Percentiles rank a stretch among this genome's conserved stretches.
Evolutionary conservation across 1,140 invertebrate species (phyloP).

Genomic region (Meloidogyne floridensis): DNA sequence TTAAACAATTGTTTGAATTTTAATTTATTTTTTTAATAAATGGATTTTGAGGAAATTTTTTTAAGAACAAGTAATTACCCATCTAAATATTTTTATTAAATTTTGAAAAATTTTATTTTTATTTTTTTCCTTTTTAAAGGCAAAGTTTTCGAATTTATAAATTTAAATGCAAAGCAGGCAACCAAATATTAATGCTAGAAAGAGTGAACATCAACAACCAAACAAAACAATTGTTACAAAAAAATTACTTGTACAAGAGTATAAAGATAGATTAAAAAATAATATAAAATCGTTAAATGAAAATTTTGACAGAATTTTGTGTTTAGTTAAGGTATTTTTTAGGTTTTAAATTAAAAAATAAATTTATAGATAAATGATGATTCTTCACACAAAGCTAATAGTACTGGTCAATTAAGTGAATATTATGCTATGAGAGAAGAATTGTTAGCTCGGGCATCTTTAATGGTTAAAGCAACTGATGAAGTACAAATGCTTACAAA

Average conservation of each 20-base stretch:
- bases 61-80: not conserved
- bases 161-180: not conserved
- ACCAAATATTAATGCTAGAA: not conserved
- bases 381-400: conserved; percentile 30
- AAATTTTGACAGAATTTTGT: conserved; percentile 37
- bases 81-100: no score
- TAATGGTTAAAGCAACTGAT: conserved; percentile 43
- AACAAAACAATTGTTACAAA: conserved; percentile 42
- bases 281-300: conserved; percentile 46
- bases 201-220: not conserved
- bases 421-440: conserved; percentile 44
- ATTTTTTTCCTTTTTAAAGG: no score
- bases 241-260: conserved; percentile 41
- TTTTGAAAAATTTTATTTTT: no score
- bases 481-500: conserved; percentile 35
- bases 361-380: conserved; percentile 36
- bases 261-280: conserved; percentile 39
- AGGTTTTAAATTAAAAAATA: conserved; percentile 11
- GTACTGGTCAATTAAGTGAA: conserved; percentile 31
- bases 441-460: conserved; percentile 38
- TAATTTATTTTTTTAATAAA: not conserved
- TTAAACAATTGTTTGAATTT: not conserved
- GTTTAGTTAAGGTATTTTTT: conserved; percentile 44
- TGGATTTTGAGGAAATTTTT: not conserved
- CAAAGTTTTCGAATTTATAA: no score